A percentile compares a stretch with the other conserved stretches of the same genome.
Conservation (phyloP, 2,113 vertebrate species). For the Etia nguti region DNA sequence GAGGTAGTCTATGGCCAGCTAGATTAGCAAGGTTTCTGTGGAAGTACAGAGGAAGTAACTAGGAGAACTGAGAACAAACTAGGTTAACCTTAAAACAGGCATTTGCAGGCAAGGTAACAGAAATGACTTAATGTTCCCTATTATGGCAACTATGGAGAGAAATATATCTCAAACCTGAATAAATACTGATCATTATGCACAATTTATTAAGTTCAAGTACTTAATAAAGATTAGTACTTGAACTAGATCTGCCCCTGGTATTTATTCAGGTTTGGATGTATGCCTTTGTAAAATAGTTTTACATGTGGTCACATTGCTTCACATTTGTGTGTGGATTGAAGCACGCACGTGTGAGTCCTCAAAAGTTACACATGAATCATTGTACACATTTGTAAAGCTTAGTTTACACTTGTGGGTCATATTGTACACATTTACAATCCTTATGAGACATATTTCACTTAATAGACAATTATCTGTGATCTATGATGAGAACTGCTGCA, state of each 20-base stretch:
- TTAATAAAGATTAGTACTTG: too few species aligned
- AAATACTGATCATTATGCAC: fast-evolving
- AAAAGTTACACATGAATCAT: not conserved
- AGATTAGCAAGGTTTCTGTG: not conserved
- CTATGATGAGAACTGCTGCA: not conserved
- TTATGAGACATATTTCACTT: not conserved
- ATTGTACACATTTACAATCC: not conserved
- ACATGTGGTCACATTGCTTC: not conserved
- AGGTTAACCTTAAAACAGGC: not conserved
- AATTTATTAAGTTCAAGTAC: not conserved
- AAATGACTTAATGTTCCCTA: not conserved
- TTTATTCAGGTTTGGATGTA: not conserved
- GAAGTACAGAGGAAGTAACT: not conserved
- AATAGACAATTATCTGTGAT: not conserved
- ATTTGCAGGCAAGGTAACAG: not conserved
- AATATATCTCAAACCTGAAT: not conserved
- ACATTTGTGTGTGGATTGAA: not conserved
- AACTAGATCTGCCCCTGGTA: not conserved
- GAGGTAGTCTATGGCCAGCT: not conserved
- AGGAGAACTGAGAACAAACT: not conserved
- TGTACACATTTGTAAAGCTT: not conserved
- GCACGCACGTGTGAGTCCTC: not conserved
- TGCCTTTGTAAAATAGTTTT: not conserved
- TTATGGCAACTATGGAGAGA: not conserved
- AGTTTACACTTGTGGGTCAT: not conserved